These are phyloP conservation scores for Callospermophilus lateralis DNA, from an alignment of 2,113 vertebrate genomes.

Conservation along the genomic window DNA sequence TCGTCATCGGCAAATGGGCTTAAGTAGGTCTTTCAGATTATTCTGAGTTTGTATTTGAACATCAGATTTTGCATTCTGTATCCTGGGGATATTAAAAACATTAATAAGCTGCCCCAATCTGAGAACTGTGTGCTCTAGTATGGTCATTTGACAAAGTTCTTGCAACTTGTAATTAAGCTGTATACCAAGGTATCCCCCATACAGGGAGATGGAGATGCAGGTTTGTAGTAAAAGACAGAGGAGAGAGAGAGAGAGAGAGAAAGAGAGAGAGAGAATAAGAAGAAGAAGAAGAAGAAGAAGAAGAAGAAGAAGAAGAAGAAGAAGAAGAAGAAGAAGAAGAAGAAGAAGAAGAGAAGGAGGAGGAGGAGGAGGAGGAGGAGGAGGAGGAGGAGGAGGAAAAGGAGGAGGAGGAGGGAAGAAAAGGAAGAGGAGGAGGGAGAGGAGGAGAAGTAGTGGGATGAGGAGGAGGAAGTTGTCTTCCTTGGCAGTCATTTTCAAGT, in stretches of 20 bases:
- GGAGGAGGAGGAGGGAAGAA: too few species aligned
- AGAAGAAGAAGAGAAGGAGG: too few species aligned
- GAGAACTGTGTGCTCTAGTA: neutral
- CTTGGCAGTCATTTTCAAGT: neutral
- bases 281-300: too few species aligned
- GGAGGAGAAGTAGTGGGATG: too few species aligned
- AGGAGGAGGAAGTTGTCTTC: neutral
- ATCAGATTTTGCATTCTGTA: neutral
- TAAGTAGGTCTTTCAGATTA: neutral
- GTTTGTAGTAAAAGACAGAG: too few species aligned
- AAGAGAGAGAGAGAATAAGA: too few species aligned
- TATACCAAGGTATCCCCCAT: neutral
- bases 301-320: too few species aligned
- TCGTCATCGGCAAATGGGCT: neutral
- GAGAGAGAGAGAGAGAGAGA: too few species aligned
- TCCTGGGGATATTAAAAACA: constrained; percentile 12
- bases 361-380: too few species aligned
- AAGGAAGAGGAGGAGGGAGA: too few species aligned
- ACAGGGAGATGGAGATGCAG: neutral
- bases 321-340: neutral
- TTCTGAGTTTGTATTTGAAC: neutral
- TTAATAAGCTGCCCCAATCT: constrained; percentile 51
- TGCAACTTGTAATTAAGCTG: constrained; percentile 56
- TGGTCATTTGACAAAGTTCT: constrained; percentile 3
- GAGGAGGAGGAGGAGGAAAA: too few species aligned